A percentile compares a stretch with the other conserved stretches of the same genome.
Conservation (phyloP, 2,797 vertebrate species). For the Squalus acanthias region DNA sequence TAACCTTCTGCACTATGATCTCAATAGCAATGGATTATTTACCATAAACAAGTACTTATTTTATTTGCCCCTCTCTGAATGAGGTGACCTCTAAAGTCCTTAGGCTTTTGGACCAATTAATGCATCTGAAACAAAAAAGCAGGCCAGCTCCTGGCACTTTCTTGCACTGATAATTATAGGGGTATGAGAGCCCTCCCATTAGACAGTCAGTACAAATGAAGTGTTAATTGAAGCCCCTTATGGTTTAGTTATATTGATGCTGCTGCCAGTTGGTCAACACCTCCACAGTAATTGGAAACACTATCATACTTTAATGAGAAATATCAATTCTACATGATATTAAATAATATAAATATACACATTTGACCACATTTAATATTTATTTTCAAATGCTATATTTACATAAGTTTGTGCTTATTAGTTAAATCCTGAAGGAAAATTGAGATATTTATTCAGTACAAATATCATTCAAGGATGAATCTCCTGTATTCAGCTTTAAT, state of each 20-base stretch:
- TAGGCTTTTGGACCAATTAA: background rate
- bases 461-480: background rate
- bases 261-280: background rate
- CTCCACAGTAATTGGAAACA: constrained; percentile 14
- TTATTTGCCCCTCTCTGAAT: background rate
- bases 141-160: background rate
- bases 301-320: background rate
- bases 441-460: background rate
- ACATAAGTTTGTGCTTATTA: background rate
- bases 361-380: background rate
- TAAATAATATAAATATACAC: background rate
- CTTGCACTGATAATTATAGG: background rate
- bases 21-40: constrained; percentile 2
- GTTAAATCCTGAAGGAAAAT: background rate
- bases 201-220: constrained; percentile 2
- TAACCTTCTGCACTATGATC: background rate
- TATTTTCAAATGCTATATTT: background rate
- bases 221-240: background rate
- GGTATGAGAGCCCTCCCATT: background rate
- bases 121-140: background rate
- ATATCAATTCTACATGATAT: background rate
- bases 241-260: background rate
- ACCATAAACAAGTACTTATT: background rate
- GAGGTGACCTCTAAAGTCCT: background rate
- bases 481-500: background rate